Evolutionary conservation across 1,140 invertebrate species (phyloP).

Genomic region (Lepidurus arcticus): DNA sequence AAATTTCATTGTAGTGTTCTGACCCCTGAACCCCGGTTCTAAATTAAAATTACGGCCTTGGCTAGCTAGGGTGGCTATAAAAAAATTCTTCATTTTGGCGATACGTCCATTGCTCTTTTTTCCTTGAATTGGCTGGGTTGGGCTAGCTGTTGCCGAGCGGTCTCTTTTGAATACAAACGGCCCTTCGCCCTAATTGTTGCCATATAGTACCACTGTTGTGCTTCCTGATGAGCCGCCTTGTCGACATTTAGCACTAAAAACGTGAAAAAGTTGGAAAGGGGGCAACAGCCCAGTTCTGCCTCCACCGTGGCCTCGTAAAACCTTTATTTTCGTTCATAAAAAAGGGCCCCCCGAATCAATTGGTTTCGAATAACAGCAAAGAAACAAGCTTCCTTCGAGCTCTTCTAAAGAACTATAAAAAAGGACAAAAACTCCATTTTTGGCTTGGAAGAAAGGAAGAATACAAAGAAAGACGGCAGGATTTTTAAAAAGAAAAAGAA

Average conservation of each 20-base stretch:
- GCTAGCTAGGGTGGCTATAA: background rate
- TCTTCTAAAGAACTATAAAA: background rate
- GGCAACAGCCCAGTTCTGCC: background rate
- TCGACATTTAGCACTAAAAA: conserved; percentile 15
- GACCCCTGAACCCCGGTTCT: background rate
- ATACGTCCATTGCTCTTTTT: conserved; percentile 11
- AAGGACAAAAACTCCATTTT: background rate
- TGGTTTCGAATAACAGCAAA: conserved; percentile 19
- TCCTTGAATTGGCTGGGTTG: background rate
- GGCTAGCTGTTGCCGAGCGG: background rate
- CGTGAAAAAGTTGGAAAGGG: conserved; percentile 1
- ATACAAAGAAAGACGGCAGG: too few species aligned
- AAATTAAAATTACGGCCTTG: conserved; percentile 4
- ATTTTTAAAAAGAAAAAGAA: too few species aligned
- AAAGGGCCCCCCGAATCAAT: background rate
- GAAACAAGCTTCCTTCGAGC: background rate
- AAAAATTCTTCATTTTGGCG: conserved; percentile 1
- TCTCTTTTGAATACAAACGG: background rate
- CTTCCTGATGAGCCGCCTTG: conserved; percentile 17
- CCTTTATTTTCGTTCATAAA: conserved; percentile 20
- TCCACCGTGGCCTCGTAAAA: background rate
- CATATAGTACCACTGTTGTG: conserved; percentile 19
- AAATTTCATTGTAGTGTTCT: background rate
- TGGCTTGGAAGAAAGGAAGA: too few species aligned
- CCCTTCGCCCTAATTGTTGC: conserved; percentile 1